Conservation (phyloP, 2,888 invertebrate genomes). For the Ferdinandea cuprea region DNA sequence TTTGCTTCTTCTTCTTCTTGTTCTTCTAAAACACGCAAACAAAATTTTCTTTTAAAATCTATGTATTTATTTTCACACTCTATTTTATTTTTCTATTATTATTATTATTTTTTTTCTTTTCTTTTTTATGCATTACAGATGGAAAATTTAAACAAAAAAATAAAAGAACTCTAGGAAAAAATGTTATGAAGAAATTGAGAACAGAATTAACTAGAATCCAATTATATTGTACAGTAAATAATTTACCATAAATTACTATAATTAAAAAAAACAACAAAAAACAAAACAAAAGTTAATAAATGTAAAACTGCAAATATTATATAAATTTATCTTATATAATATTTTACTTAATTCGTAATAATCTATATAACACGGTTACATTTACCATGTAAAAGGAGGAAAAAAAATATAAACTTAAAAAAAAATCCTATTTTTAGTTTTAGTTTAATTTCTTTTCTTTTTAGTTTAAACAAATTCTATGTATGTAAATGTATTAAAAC, state of each 20-base stretch:
- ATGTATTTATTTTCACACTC: slow-evolving; percentile 57
- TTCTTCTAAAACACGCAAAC: not conserved
- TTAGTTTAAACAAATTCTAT: slow-evolving; percentile 28
- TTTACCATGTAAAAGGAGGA: slow-evolving; percentile 46
- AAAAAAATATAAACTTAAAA: slow-evolving; percentile 34
- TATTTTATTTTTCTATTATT: slow-evolving; percentile 68
- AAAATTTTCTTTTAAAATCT: not conserved
- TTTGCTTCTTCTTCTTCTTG: slow-evolving; percentile 4
- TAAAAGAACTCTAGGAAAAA: slow-evolving; percentile 77
- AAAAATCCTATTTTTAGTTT: slow-evolving; percentile 62
- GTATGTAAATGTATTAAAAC: not conserved
- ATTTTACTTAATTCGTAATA: slow-evolving; percentile 58
- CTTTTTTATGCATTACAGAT: slow-evolving; percentile 80
- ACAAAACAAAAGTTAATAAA: slow-evolving; percentile 48
- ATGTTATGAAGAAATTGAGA: slow-evolving; percentile 80
- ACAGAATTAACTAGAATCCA: slow-evolving; percentile 81
- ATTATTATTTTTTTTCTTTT: slow-evolving; percentile 76
- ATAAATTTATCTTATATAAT: slow-evolving; percentile 72
- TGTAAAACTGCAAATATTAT: slow-evolving; percentile 52
- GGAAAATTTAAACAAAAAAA: slow-evolving; percentile 79
- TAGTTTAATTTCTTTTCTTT: slow-evolving; percentile 54
- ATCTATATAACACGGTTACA: slow-evolving; percentile 51
- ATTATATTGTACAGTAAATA: slow-evolving; percentile 80
- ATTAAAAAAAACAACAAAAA: slow-evolving; percentile 48
- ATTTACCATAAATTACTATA: slow-evolving; percentile 34